Conservation (phyloP, 2,797 vertebrate species). For the Champsocephalus gunnari region DNA sequence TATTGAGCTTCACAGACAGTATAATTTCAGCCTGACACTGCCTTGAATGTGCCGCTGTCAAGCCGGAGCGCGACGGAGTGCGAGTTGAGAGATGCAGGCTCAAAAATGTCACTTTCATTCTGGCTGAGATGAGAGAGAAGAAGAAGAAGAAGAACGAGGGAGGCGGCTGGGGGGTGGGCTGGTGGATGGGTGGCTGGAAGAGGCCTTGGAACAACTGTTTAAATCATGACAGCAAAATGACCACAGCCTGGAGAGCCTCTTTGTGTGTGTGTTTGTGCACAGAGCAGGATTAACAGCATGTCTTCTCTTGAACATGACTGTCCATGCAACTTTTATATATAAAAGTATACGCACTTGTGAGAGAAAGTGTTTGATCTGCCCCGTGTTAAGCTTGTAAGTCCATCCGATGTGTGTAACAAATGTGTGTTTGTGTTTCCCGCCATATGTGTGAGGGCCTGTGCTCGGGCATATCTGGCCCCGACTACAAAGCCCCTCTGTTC, state of each 20-base stretch:
- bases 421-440: constrained; percentile 55
- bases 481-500: constrained; percentile 84
- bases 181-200: constrained; percentile 59
- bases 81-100: constrained; percentile 78
- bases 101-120: constrained; percentile 83
- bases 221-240: constrained; percentile 81
- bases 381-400: constrained; percentile 28
- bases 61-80: constrained; percentile 66
- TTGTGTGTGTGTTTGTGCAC: constrained; percentile 27
- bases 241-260: constrained; percentile 56
- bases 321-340: constrained; percentile 5
- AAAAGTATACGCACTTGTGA: background rate
- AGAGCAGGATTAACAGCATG: constrained; percentile 13
- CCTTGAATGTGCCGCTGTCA: constrained; percentile 83
- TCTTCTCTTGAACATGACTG: constrained; percentile 8
- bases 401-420: constrained; percentile 54
- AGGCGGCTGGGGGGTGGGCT: constrained; percentile 18
- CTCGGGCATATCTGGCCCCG: constrained; percentile 76
- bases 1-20: constrained; percentile 83
- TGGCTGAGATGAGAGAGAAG: constrained; percentile 66
- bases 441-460: constrained; percentile 62
- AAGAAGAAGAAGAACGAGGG: background rate
- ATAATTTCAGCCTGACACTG: constrained; percentile 84
- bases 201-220: constrained; percentile 78
- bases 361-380: constrained; percentile 15